These are phyloP conservation scores for Xerus inauris DNA, from an alignment of 2,113 vertebrate genomes.

Conservation along the genomic window DNA sequence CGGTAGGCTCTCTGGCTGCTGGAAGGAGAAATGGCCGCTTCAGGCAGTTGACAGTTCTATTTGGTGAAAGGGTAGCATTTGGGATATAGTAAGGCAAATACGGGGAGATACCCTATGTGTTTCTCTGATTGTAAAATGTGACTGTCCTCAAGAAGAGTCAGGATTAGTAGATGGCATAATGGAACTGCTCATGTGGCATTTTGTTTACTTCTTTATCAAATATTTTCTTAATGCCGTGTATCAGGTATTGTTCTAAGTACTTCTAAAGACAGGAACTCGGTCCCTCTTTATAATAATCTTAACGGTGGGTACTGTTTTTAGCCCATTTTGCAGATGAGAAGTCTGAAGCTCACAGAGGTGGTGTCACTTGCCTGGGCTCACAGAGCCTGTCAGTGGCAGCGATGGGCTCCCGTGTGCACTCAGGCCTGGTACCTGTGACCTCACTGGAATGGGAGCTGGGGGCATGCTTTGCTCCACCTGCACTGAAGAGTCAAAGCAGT, in stretches of 20 bases:
- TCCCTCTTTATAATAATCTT: not conserved
- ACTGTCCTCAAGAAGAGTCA: not conserved
- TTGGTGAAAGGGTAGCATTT: not conserved
- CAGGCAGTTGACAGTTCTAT: not conserved
- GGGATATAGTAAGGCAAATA: not conserved
- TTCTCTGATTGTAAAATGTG: not conserved
- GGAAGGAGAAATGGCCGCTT: rapidly evolving
- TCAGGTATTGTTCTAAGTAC: not conserved
- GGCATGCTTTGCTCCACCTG: rapidly evolving
- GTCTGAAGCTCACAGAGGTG: not conserved
- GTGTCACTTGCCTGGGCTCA: not conserved
- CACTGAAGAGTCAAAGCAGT: not conserved
- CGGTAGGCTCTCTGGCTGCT: not conserved
- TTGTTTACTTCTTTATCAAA: not conserved
- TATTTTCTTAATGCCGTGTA: not conserved
- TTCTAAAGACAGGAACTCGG: not conserved
- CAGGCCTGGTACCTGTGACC: not conserved
- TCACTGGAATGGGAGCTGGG: not conserved
- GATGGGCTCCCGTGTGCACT: not conserved
- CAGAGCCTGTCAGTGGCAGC: not conserved
- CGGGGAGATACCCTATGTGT: not conserved
- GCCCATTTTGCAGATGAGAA: not conserved
- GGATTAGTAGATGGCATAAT: not conserved
- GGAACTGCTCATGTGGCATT: not conserved
- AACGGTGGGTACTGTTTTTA: no score